Evolutionary conservation across 2,113 vertebrate species (phyloP), one percentile per base, ranked within the genome.

Genomic region (Chlamydotis undulata): DNA sequence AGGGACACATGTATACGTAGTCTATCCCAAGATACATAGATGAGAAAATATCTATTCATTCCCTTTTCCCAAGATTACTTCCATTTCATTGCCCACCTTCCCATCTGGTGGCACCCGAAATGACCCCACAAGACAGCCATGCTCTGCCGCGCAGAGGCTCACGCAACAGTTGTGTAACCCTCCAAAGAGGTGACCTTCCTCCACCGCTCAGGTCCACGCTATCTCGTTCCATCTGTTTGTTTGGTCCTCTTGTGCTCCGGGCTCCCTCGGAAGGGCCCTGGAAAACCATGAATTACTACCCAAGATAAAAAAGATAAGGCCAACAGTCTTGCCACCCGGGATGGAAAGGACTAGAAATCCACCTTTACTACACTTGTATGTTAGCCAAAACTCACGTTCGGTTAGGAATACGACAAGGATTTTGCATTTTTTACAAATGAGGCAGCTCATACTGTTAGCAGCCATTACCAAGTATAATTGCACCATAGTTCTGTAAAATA

Each of bases 401-500:
- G 85, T 91, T 81, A 92, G 91, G 67, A 97, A 97, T 80, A 83
- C 33, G 88, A 74, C 63, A 94, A 91, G 76, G 71, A 89, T 68
- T 93, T 79, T 93, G 78, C 21, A 53, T 84, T 67, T 95, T 97
- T 97, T 96, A 93, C 70, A 95, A 71, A 60, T 57, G 80, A 88
- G 73, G 71, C 84, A 78, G 90, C 73, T 80, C 91, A 93, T 95
- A 87, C 91, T 96, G 88, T 91, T 96, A 96, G 93, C 89, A 96
- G 93, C 80, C 91, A 90, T 92, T 92, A 63, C 87, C n/a, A 82
- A 97, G 73, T 79, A 90, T 67, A 91, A 97, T 74, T 45, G 75
- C 78, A 90, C 45, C 43, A 47, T 81, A 93, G 90, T 77, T 95
- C 96, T 91, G 91, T 83, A 97, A 97, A 97, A 97, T 90, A 89